Base-by-base conservation (phyloP, 2,113 vertebrate genomes). In the Callipepla squamata region DNA sequence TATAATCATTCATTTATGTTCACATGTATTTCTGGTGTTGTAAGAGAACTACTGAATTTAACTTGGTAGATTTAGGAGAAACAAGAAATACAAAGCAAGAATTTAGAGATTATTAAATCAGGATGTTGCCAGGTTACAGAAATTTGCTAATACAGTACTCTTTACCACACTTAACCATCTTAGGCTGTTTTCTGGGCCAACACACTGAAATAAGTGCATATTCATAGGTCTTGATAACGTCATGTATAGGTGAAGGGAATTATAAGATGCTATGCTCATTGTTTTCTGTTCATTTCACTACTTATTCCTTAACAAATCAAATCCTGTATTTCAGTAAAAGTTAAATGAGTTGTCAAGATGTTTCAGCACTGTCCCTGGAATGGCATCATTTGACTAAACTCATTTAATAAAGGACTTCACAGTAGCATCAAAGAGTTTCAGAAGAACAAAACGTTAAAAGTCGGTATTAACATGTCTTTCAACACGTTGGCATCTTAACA, bases 61-160 rank as follows among this genome's bases (percentile, higher is more conserved):
- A 73, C n/a, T 25, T 45, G 38, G n/a, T 82, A 76, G 21, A 34
- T 59, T 73, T 50, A 66, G 89, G 53, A 70, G 21, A 69, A 83
- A 68, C 11, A 72, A 89, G 68, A 59, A 30, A 78, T 36, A 68
- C 36, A 89, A 86, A 89, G 48, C 48, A 84, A 75, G 58, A 89
- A 72, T n/a, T 32, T 34, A 58, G 63, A 66, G 18, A 50, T 79
- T 78, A 88, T 65, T 34, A 81, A 72, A 40, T 30, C 57, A 89
- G 17, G n/a, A 40, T 70, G 77, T 94, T 93, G 48, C 62, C 80
- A 75, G 48, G 83, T 94, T 95, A 88, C 48, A 30, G 19, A 69
- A 77, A 70, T 93, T 88, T 80, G 44, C 18, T 80, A 62, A 19
- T 20, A 14, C 25, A 67, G 16, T 80, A 53, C 82, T 67, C 45